Conservation (phyloP, 2,113 vertebrate genomes). For the Stigmatopora argus region DNA sequence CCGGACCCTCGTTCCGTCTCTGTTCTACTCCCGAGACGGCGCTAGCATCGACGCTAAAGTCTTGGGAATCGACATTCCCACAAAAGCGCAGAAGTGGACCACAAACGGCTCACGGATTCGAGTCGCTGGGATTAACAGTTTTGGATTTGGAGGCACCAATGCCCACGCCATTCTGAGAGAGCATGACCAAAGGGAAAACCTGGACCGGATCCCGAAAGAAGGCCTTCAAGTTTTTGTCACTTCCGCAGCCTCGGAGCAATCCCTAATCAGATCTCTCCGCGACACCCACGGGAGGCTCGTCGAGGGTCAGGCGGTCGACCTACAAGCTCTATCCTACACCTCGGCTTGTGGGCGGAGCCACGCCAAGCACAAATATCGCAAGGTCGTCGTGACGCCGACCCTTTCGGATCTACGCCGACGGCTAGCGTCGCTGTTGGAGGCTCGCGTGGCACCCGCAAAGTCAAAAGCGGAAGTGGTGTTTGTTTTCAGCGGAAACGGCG, state of each 20-base stretch:
- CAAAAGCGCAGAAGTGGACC: constrained; percentile 70
- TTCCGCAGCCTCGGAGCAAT: constrained; percentile 75
- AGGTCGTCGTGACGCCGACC: constrained; percentile 70
- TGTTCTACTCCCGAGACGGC: constrained; percentile 72
- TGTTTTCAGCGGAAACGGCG: constrained; percentile 80
- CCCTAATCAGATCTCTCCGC: constrained; percentile 60
- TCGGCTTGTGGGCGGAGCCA: constrained; percentile 84
- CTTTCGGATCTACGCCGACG: constrained; percentile 67
- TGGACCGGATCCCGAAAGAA: constrained; percentile 30
- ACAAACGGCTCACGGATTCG: constrained; percentile 54
- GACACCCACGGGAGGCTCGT: constrained; percentile 67
- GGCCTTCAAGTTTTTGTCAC: constrained; percentile 69
- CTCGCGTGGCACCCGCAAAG: constrained; percentile 31
- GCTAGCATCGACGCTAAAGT: constrained; percentile 60
- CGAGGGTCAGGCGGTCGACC: constrained; percentile 37
- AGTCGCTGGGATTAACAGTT: constrained; percentile 80
- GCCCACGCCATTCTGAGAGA: constrained; percentile 76
- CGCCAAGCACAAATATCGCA: constrained; percentile 71
- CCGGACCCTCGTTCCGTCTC: constrained; percentile 75
- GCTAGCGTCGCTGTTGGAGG: constrained; percentile 43
- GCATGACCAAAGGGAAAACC: constrained; percentile 42
- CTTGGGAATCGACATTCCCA: constrained; percentile 71
- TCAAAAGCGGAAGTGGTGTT: constrained; percentile 67
- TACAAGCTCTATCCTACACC: constrained; percentile 74
- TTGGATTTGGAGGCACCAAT: constrained; percentile 87